Evolutionary conservation across 2,888 invertebrate genomes (phyloP), one percentile per base, ranked within the genome.

Genomic region (Dichetophora obliterata): DNA sequence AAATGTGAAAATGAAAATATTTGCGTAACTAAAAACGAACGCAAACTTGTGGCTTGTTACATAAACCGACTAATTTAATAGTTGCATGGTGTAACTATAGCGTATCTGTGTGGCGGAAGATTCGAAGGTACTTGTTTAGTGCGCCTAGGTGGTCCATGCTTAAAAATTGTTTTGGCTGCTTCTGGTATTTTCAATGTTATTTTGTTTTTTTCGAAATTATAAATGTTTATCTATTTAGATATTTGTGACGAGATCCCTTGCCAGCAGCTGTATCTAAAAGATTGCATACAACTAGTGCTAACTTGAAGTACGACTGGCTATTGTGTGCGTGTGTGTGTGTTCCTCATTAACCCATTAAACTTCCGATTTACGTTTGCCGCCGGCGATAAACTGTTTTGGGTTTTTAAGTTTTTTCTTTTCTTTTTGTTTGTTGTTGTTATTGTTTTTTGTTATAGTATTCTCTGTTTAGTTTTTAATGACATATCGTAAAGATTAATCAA

Each of bases 321-420:
- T 54, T 54, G 72, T 72, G 59, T 27, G 50, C 24, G 68, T 48
- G 48, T 59, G 37, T 34, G 59, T 59, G 43, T 22, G 65, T 66
- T 74, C 66, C 65, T 80, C 81, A 81, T 82, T 82, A 81, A 81
- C 80, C 80, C 80, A 79, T 79, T 81, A 79, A 81, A 81, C 77
- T 79, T 79, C 79, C 81, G 81, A 79, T 79, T 37, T 65, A 54
- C 65, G 37, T 74, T 78, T 79, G 75, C 75, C 73, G 77, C 63
- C 57, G 69, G 63, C 77, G 75, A 76, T 77, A 77, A 77, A 77
- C 70, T 72, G 68, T 74, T 74, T 71, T 59, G 6, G 71, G 71
- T 37, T 43, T 59, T 71, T 69, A 14, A 5, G 6, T n/a, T 65
- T 65, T 65, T 65, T 65, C n/a, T 11, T 63, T 16, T 31, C 16